These are phyloP conservation scores for Adoxophyes honmai DNA, from an alignment of 1,140 invertebrate species.

Conservation along the genomic window DNA sequence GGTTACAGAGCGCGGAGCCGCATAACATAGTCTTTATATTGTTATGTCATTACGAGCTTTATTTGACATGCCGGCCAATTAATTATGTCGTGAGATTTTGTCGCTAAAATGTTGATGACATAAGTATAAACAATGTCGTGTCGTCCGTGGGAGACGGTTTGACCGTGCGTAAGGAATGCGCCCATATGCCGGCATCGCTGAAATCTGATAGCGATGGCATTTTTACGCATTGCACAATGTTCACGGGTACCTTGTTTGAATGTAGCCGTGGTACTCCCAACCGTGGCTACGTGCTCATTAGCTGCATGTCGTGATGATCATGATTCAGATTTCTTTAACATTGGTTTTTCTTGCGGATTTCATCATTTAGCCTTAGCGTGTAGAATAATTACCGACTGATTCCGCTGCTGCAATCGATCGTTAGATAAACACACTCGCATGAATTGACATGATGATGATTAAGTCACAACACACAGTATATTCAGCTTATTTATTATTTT, in stretches of 20 bases:
- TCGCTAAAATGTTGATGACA: conserved; percentile 9
- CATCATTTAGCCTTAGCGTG: conserved; percentile 3
- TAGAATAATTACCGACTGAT: neutral
- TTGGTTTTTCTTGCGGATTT: conserved; percentile 1
- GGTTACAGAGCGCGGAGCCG: conserved; percentile 37
- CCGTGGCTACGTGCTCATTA: neutral
- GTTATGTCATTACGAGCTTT: conserved; percentile 7
- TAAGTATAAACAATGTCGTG: conserved; percentile 7
- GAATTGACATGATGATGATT: conserved; percentile 1
- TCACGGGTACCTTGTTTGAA: neutral
- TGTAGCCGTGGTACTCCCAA: neutral
- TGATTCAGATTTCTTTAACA: conserved; percentile 1
- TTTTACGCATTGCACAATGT: conserved; percentile 11
- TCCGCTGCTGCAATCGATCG: neutral
- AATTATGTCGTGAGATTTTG: conserved; percentile 7
- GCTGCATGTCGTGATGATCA: neutral
- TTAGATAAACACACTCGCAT: conserved; percentile 7
- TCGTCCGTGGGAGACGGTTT: conserved; percentile 39
- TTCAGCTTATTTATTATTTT: conserved; percentile 12
- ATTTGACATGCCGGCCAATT: conserved; percentile 11
- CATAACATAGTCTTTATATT: conserved; percentile 10
- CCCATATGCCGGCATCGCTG: conserved; percentile 39
- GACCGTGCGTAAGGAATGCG: conserved; percentile 38
- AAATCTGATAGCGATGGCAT: conserved; percentile 33
- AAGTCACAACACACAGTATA: neutral